phyloP scores from a whole-genome alignment of 2,888 invertebrate genomes.

The Schizaphis graminum region DNA sequence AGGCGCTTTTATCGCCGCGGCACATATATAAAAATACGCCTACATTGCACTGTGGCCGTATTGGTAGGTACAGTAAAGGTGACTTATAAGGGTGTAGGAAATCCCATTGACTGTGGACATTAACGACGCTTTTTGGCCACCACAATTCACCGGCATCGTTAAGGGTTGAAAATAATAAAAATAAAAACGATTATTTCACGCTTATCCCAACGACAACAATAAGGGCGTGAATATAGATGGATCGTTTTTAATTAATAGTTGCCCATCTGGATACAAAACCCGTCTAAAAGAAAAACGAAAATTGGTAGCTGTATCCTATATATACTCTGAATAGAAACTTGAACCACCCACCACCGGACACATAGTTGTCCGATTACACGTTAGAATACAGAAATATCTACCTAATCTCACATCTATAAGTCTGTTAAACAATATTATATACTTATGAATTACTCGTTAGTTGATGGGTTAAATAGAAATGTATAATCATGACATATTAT shows the following conservation, averaged over 20 bases:
- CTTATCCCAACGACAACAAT: conserved; percentile 10
- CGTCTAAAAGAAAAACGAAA: neutral
- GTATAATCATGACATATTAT: neutral
- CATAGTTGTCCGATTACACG: neutral
- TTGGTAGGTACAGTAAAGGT: neutral
- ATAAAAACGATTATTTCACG: conserved; percentile 34
- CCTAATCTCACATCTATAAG: neutral
- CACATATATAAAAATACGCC: neutral
- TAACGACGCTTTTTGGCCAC: conserved; percentile 22
- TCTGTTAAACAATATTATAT: neutral
- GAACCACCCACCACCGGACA: neutral
- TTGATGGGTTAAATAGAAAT: neutral
- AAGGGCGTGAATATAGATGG: neutral
- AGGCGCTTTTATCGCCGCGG: neutral
- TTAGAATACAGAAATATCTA: neutral
- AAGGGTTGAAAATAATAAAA: neutral
- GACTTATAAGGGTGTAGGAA: neutral
- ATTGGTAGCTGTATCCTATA: neutral
- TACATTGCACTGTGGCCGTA: neutral
- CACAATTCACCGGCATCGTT: conserved; percentile 7
- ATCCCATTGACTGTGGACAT: neutral
- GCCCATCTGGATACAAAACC: neutral
- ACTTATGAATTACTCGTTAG: neutral
- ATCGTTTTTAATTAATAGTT: conserved; percentile 35
- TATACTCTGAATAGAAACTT: neutral